A percentile compares a stretch with the other conserved stretches of the same genome.
Conservation (phyloP, 2,113 vertebrate genomes). For the Grus americana region DNA sequence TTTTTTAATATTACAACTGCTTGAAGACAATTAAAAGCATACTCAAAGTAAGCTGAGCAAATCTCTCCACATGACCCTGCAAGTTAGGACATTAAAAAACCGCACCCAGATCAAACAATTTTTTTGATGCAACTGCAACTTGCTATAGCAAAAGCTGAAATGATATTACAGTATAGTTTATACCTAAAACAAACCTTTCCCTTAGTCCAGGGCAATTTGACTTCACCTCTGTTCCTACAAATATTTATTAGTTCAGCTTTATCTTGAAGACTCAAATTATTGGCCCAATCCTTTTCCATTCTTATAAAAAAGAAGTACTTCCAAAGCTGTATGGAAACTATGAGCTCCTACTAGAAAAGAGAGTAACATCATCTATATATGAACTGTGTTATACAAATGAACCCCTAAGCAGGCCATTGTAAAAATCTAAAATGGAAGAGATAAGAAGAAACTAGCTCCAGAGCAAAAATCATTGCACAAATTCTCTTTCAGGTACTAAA, state of each 20-base stretch:
- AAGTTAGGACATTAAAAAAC: not conserved
- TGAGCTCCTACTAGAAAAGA: not conserved
- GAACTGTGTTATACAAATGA: not conserved
- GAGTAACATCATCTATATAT: not conserved
- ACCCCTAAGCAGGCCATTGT: not conserved
- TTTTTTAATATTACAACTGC: not conserved
- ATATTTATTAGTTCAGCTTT: not conserved
- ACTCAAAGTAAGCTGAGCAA: not conserved
- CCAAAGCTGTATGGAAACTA: not conserved
- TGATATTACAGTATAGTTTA: not conserved
- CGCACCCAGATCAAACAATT: not conserved
- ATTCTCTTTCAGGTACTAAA: not conserved
- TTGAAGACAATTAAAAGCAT: not conserved
- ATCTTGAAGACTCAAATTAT: not conserved
- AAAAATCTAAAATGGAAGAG: not conserved
- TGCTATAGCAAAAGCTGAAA: not conserved
- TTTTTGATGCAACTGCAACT: not conserved
- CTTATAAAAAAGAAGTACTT: not conserved
- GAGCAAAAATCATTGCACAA: not conserved
- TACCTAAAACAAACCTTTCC: not conserved
- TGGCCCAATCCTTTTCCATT: not conserved
- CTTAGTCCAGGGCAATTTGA: conserved; percentile 19
- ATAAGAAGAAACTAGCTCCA: not conserved
- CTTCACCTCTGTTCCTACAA: conserved; percentile 10
- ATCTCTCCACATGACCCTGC: not conserved